phyloP scores from a whole-genome alignment of 2,113 vertebrate genomes.

The Tympanuchus pallidicinctus region DNA sequence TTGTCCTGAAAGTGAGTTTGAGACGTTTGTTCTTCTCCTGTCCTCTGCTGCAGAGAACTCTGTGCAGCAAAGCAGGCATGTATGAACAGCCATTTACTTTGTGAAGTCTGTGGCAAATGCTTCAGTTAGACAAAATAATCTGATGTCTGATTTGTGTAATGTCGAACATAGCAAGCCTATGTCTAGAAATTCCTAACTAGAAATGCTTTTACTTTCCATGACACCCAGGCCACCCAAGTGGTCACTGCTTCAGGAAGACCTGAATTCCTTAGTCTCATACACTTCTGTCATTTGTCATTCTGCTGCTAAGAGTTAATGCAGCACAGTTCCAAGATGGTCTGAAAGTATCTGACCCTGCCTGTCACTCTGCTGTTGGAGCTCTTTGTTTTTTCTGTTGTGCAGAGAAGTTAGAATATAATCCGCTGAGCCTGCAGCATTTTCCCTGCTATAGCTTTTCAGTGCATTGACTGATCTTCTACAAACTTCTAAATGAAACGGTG shows the following conservation, averaged over 20 bases:
- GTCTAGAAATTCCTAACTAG: background rate
- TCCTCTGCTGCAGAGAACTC: background rate
- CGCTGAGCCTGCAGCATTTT: background rate
- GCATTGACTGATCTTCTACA: background rate
- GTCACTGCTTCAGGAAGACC: background rate
- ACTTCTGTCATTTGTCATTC: background rate
- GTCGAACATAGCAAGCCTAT: background rate
- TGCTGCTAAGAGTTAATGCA: background rate
- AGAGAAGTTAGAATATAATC: background rate
- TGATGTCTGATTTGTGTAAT: background rate
- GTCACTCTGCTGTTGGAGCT: background rate
- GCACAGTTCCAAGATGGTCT: background rate
- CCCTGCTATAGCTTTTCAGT: background rate
- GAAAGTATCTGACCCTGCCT: background rate
- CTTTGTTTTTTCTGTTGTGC: background rate
- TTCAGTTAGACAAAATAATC: background rate
- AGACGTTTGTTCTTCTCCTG: background rate
- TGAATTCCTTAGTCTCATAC: background rate
- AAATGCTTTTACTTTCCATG: background rate
- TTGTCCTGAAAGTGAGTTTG: background rate
- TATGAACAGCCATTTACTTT: background rate
- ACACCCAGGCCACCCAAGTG: background rate
- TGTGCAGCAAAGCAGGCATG: background rate
- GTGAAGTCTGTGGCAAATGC: background rate
- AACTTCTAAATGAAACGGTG: background rate